Conservation (phyloP, 1,140 invertebrate genomes). For the Meloidogyne hapla region DNA sequence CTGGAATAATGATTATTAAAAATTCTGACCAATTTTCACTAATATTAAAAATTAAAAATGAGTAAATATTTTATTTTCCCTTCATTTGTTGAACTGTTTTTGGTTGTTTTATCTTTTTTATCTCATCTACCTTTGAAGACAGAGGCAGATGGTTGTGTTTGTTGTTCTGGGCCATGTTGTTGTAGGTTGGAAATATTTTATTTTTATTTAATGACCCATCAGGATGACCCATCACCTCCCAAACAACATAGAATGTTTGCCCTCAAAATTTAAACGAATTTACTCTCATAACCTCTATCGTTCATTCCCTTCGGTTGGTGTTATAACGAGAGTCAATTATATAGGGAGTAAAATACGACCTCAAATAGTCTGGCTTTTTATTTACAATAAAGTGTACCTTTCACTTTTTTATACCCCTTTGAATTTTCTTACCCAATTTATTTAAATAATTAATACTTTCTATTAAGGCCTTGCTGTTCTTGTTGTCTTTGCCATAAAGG, state of each 20-base stretch:
- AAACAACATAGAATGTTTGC: too few relatives aligned
- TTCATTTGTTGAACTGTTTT: not conserved
- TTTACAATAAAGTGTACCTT: too few relatives aligned
- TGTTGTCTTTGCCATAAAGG: slow-evolving; percentile 1
- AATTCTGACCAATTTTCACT: too few relatives aligned
- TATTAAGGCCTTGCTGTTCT: not conserved
- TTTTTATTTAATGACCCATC: not conserved
- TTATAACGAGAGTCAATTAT: too few relatives aligned
- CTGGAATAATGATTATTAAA: too few relatives aligned
- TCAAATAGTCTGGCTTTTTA: too few relatives aligned
- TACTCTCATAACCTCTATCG: too few relatives aligned
- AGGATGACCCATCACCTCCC: too few relatives aligned
- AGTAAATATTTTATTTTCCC: not conserved
- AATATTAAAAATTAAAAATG: not conserved
- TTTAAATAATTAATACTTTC: not conserved
- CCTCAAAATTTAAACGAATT: too few relatives aligned
- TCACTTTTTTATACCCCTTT: too few relatives aligned
- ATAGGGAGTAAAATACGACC: too few relatives aligned
- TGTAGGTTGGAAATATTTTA: not conserved
- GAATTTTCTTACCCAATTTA: not conserved
- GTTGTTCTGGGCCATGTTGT: not conserved
- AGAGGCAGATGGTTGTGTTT: not conserved
- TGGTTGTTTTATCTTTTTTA: not conserved
- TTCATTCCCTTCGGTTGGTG: too few relatives aligned
- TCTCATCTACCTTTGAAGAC: not conserved